Percentiles rank a stretch among this genome's conserved stretches.
Evolutionary conservation across 2,113 vertebrate genomes (phyloP).

Genomic region (Cebidichthys violaceus): DNA sequence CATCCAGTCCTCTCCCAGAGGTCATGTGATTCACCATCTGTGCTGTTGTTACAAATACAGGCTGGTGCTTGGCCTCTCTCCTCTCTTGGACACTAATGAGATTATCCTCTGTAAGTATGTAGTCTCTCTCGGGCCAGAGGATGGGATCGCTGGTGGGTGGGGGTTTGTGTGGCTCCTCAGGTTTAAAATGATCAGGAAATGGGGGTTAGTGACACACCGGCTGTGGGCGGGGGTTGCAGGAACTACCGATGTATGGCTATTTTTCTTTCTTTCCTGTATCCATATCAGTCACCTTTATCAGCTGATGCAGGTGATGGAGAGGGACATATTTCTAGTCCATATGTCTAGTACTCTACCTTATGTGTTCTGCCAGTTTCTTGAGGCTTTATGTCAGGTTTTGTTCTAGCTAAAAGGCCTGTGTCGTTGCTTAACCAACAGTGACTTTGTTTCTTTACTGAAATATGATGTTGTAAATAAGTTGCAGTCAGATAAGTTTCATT

Average conservation of each 20-base stretch:
- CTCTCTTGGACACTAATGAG: slow-evolving; percentile 76
- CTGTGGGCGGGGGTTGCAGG: not conserved
- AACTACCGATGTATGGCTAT: not conserved
- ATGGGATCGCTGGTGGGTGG: slow-evolving; percentile 33
- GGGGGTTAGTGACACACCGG: not conserved
- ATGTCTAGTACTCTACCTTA: not conserved
- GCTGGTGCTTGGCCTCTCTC: slow-evolving; percentile 57
- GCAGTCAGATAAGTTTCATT: not conserved
- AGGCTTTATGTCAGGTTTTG: not conserved
- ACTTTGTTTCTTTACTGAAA: not conserved
- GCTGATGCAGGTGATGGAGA: not conserved
- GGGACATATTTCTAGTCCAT: not conserved
- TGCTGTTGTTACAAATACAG: slow-evolving; percentile 69
- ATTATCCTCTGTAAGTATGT: slow-evolving; percentile 81
- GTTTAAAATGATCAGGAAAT: slow-evolving; percentile 14
- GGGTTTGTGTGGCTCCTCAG: slow-evolving; percentile 18
- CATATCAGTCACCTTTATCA: not conserved
- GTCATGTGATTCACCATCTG: slow-evolving; percentile 82
- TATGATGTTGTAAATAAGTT: not conserved
- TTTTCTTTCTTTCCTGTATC: not conserved
- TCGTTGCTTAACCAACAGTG: not conserved
- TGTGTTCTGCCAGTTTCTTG: not conserved
- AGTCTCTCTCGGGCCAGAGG: slow-evolving; percentile 37
- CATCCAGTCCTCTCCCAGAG: slow-evolving; percentile 33
- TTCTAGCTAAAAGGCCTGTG: not conserved